Base-by-base conservation (phyloP, 2,888 invertebrate species). In the Epinotia brunnichana region DNA sequence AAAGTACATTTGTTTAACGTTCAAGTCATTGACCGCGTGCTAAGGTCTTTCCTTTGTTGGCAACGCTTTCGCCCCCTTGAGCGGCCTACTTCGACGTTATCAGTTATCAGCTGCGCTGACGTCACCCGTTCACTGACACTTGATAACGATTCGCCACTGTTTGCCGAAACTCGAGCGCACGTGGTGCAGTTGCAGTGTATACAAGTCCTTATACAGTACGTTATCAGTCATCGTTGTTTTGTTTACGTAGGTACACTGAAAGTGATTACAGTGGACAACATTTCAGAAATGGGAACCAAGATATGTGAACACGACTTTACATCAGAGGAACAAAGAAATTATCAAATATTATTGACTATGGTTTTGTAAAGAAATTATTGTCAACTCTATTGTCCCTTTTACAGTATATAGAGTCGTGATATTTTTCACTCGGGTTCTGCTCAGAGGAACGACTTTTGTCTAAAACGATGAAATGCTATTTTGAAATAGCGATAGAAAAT, bases 61-160 rank as follows among this genome's bases (percentile, higher is more conserved):
- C 66, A 72, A 59, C 75, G 72, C 71, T 70, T 70, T 74, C 63
- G 73, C 74, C 76, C 72, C 63, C 69, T 70, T 54, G 67, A 59
- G 63, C 77, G 80, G 75, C 81, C 81, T 80, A 81, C 69, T 69
- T 59, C 62, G 62, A 51, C 57, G 39, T 35, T 77, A 78, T 80
- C 74, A 71, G 64, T 77, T 88, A 87, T 88, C 90, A 88, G 87
- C 86, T 87, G 88, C 75, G 70, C 60, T 86, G 87, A 87, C 87
- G 89, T 88, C 89, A 86, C 76, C 77, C 85, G 90, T 85, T 88
- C 86, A 82, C 76, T 86, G 90, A 86, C 84, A 75, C 78, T n/a
- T 70, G 72, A 68, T 68, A 72, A 54, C 13, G 44, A 44, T 62
- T 70, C 56, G 61, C 67, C 44, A 67, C 67, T 72, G 67, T 72